phyloP scores from a whole-genome alignment of 2,797 vertebrate genomes.

The Chromobotia macracanthus region DNA sequence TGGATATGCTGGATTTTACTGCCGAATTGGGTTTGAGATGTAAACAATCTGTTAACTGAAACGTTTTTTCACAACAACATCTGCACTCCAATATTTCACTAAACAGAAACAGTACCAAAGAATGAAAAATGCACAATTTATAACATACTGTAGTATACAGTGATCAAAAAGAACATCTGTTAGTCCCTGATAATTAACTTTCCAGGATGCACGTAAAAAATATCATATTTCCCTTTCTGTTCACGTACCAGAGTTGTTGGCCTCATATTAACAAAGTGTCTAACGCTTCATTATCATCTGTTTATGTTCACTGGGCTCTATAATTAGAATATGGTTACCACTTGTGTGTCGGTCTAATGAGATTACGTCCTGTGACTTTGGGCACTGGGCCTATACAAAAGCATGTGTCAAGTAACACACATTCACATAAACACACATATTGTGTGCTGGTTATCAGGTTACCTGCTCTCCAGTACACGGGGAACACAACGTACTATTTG shows the following conservation, averaged over 20 bases:
- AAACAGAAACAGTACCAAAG: neutral
- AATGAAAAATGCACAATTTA: neutral
- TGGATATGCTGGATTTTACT: neutral
- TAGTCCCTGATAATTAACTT: neutral
- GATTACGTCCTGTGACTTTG: slow-evolving; percentile 39
- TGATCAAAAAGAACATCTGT: slow-evolving; percentile 8
- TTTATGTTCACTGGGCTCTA: slow-evolving; percentile 6
- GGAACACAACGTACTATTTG: slow-evolving; percentile 9
- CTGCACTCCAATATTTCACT: neutral
- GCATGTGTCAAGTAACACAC: slow-evolving; percentile 27
- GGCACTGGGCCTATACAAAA: neutral
- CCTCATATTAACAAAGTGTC: neutral
- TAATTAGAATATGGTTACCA: slow-evolving; percentile 11
- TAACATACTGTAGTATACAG: neutral
- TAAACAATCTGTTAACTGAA: neutral
- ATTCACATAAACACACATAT: slow-evolving; percentile 8
- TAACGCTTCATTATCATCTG: neutral
- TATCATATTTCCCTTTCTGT: neutral
- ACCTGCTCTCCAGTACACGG: slow-evolving; percentile 22
- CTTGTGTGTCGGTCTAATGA: slow-evolving; percentile 6
- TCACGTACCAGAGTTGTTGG: slow-evolving; percentile 6
- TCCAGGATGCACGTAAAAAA: neutral
- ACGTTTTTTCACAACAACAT: neutral
- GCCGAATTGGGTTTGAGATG: neutral
- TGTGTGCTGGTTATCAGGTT: slow-evolving; percentile 33